These are phyloP conservation scores for Ailuropoda melanoleuca DNA, from an alignment of 2,113 vertebrate genomes.

Conservation along the genomic window DNA sequence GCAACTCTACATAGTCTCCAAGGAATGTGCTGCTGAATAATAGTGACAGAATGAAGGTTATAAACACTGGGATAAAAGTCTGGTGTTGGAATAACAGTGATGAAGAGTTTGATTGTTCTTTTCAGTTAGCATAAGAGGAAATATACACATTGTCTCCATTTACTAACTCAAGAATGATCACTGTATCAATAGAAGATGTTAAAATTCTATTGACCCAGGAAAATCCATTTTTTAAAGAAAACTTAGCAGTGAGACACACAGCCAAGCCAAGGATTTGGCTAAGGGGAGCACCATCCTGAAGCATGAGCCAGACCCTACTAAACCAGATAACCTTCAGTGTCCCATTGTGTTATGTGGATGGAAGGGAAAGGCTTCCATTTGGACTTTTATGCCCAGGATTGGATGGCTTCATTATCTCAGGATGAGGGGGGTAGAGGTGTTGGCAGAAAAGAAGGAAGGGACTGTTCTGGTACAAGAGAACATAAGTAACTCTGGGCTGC, in stretches of 20 bases:
- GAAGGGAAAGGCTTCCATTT: constrained; percentile 96
- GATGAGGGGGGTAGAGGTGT: constrained; percentile 96
- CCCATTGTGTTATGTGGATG: constrained; percentile 96
- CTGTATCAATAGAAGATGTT: constrained; percentile 93
- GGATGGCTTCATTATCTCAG: constrained; percentile 96
- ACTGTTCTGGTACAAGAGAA: not conserved
- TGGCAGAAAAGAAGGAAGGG: constrained; percentile 85
- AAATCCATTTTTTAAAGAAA: constrained; percentile 96
- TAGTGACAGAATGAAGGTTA: constrained; percentile 97
- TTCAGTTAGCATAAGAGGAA: constrained; percentile 97
- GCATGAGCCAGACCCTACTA: constrained; percentile 92
- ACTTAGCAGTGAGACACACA: constrained; percentile 89
- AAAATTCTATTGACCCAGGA: constrained; percentile 96
- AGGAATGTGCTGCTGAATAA: constrained; percentile 96
- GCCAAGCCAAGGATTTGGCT: constrained; percentile 90
- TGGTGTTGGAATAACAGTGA: constrained; percentile 96
- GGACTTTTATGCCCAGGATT: constrained; percentile 96
- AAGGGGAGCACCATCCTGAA: constrained; percentile 97
- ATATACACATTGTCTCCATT: constrained; percentile 97
- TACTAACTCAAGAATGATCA: constrained; percentile 93
- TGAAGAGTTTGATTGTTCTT: constrained; percentile 95
- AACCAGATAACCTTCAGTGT: constrained; percentile 90
- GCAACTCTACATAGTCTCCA: constrained; percentile 97
- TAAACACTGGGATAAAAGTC: constrained; percentile 97
- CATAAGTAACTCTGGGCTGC: not conserved